These are phyloP conservation scores for Tinea trinotella DNA, from an alignment of 2,888 invertebrate species.

Conservation along the genomic window DNA sequence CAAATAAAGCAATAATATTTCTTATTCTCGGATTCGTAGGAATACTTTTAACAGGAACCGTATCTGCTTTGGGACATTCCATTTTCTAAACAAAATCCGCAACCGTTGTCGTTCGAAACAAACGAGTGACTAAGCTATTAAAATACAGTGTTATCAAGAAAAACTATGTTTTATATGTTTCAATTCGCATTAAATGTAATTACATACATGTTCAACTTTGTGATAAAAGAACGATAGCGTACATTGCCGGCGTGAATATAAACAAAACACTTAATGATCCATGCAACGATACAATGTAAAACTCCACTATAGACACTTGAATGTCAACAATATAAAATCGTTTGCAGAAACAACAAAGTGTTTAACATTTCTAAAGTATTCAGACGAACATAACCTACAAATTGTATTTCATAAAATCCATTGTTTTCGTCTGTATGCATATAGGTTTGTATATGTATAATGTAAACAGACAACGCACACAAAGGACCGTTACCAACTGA, in stretches of 20 bases:
- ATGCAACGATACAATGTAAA: background rate
- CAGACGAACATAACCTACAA: background rate
- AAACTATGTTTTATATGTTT: background rate
- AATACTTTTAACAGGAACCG: slow-evolving; percentile 44
- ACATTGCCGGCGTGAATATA: background rate
- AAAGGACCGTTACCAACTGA: background rate
- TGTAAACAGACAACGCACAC: background rate
- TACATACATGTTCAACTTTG: background rate
- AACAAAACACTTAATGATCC: background rate
- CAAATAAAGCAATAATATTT: slow-evolving; percentile 53
- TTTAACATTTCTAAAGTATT: background rate
- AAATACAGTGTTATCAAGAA: slow-evolving; percentile 28
- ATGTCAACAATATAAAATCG: no score
- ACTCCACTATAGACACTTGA: no score
- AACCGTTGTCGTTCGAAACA: slow-evolving; percentile 5
- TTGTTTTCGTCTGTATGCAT: background rate
- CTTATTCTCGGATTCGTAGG: slow-evolving; percentile 46
- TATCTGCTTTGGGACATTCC: slow-evolving; percentile 25
- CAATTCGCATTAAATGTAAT: background rate
- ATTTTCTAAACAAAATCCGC: slow-evolving; percentile 13
- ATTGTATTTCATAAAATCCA: background rate
- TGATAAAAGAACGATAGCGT: slow-evolving; percentile 1
- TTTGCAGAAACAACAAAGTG: no score
- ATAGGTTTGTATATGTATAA: no score
- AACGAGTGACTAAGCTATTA: slow-evolving; percentile 31